phyloP scores from a whole-genome alignment of 2,888 invertebrate genomes.

The Ornithoptera alexandrae region DNA sequence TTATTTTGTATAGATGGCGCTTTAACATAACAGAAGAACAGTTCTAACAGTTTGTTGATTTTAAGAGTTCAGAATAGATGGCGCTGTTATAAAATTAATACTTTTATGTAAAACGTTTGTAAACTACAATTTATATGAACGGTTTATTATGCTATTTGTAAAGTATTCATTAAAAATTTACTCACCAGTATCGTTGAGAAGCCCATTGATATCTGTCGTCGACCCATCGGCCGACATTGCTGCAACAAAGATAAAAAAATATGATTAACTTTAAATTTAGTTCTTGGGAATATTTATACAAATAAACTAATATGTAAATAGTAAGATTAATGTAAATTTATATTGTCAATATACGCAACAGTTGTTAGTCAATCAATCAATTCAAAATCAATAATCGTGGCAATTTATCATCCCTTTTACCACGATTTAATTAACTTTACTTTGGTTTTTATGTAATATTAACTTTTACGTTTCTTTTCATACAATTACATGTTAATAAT shows the following conservation, averaged over 20 bases:
- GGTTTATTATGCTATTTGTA: too few species aligned
- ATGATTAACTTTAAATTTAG: neutral
- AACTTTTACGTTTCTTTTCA: too few species aligned
- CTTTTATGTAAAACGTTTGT: too few species aligned
- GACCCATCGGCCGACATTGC: slow-evolving; percentile 83
- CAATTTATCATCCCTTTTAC: too few species aligned
- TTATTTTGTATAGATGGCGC: neutral
- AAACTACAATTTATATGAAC: too few species aligned
- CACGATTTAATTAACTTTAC: too few species aligned
- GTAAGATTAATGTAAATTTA: too few species aligned
- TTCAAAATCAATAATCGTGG: too few species aligned
- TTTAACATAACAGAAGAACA: neutral
- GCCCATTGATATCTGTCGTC: slow-evolving; percentile 81
- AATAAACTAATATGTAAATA: neutral
- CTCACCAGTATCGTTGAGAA: slow-evolving; percentile 83
- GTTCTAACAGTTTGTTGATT: neutral
- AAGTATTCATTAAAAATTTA: neutral
- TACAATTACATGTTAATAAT: too few species aligned
- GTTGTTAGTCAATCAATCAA: too few species aligned
- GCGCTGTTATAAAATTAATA: slow-evolving; percentile 3
- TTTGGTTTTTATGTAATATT: too few species aligned
- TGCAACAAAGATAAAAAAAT: slow-evolving; percentile 65
- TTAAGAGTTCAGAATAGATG: slow-evolving; percentile 11
- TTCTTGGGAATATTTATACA: neutral
- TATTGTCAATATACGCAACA: too few species aligned